Percentiles rank a stretch among this genome's conserved stretches.
Conservation (phyloP, 2,113 vertebrate species). For the Cephalopterus ornatus region DNA sequence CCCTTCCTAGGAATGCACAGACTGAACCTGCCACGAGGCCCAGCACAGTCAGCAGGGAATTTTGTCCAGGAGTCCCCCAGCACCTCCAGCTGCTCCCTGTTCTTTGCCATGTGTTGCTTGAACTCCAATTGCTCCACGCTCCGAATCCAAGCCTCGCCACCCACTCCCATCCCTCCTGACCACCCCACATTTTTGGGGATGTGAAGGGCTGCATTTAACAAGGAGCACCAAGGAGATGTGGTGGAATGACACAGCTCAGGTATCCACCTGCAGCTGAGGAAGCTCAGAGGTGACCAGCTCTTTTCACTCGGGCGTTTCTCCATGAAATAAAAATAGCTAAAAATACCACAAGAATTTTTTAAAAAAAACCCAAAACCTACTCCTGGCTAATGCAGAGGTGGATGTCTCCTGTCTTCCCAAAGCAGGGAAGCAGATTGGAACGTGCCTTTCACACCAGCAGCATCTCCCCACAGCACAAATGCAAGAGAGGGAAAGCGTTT, state of each 20-base stretch:
- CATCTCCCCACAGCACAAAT: background rate
- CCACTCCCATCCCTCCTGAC: background rate
- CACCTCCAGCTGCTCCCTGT: background rate
- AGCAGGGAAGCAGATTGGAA: background rate
- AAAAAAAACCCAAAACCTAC: fast-evolving
- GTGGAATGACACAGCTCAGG: background rate
- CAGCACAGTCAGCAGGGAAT: background rate
- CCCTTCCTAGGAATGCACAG: background rate
- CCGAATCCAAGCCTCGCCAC: background rate
- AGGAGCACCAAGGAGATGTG: no score
- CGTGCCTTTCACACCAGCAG: background rate
- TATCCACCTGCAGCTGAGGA: background rate
- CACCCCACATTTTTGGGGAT: fast-evolving
- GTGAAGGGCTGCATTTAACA: background rate
- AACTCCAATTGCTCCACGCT: background rate
- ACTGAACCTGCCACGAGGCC: fast-evolving
- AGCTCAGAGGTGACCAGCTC: background rate
- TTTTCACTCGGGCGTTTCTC: background rate
- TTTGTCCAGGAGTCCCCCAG: background rate
- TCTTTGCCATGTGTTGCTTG: background rate
- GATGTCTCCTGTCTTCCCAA: background rate
- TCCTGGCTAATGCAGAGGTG: background rate
- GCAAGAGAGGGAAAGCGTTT: background rate
- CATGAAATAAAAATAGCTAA: background rate
- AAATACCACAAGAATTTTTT: background rate